These are phyloP conservation scores for Catostomus latipinnis DNA, from an alignment of 2,797 vertebrate species.

Conservation along the genomic window DNA sequence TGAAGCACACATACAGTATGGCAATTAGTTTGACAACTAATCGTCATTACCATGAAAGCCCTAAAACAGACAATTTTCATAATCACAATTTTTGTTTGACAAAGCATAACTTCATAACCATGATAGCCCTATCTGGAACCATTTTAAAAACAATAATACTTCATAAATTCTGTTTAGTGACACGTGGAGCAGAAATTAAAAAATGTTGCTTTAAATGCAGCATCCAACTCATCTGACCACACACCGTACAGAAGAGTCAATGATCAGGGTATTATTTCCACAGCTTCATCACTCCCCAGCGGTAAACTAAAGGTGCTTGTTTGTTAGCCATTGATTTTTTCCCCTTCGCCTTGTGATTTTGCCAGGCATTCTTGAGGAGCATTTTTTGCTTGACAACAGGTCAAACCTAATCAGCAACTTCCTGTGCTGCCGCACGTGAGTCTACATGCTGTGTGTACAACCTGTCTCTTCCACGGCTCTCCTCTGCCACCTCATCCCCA, in stretches of 20 bases:
- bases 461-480: slow-evolving; percentile 34
- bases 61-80: too few relatives aligned
- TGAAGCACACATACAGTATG: too few relatives aligned
- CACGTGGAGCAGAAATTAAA: too few relatives aligned
- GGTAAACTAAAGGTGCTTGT: slow-evolving; percentile 42
- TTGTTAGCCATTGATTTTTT: slow-evolving; percentile 49
- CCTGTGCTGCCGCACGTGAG: slow-evolving; percentile 14
- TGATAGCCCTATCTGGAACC: too few relatives aligned
- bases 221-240: neutral
- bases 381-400: slow-evolving; percentile 36
- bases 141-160: too few relatives aligned
- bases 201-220: neutral
- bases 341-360: slow-evolving; percentile 19
- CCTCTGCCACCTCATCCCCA: slow-evolving; percentile 21
- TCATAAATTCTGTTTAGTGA: too few relatives aligned
- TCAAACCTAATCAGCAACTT: slow-evolving; percentile 58
- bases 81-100: too few relatives aligned
- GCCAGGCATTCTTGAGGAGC: slow-evolving; percentile 12
- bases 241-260: slow-evolving; percentile 8
- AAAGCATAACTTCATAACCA: too few relatives aligned
- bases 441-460: slow-evolving; percentile 31
- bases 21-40: too few relatives aligned
- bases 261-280: slow-evolving; percentile 42
- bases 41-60: too few relatives aligned
- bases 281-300: slow-evolving; percentile 32